These are phyloP conservation scores for Limnothrissa miodon DNA, from an alignment of 2,113 vertebrate genomes.

Conservation along the genomic window DNA sequence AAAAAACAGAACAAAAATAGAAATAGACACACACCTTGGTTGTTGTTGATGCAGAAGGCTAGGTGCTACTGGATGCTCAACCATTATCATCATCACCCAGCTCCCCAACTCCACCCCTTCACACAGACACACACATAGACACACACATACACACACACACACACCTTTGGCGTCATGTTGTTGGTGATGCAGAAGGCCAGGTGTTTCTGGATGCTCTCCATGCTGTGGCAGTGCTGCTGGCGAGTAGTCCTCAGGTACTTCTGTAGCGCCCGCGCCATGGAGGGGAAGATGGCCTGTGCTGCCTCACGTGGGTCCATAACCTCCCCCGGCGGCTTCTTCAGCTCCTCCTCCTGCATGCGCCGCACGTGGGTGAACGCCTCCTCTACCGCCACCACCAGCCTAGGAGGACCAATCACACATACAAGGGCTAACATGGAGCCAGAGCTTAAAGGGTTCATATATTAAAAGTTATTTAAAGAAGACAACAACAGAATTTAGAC, in stretches of 20 bases:
- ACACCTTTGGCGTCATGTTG: constrained; percentile 96
- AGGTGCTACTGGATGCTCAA: constrained; percentile 91
- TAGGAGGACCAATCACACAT: constrained; percentile 48
- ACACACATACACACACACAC: constrained; percentile 42
- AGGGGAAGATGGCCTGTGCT: constrained; percentile 94
- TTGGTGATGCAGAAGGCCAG: constrained; percentile 93
- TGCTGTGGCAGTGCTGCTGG: constrained; percentile 96
- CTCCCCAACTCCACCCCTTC: neutral
- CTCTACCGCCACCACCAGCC: constrained; percentile 91
- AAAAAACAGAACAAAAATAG: neutral
- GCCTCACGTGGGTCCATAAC: constrained; percentile 94
- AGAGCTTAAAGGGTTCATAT: neutral
- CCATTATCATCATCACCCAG: too few species aligned
- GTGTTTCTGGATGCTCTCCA: constrained; percentile 98
- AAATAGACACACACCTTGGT: constrained; percentile 78
- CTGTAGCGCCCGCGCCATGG: constrained; percentile 93
- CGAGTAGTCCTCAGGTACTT: constrained; percentile 94
- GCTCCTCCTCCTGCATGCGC: constrained; percentile 86
- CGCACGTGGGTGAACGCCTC: constrained; percentile 95
- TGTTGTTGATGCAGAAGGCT: constrained; percentile 92
- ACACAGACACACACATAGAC: neutral
- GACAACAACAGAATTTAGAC: neutral
- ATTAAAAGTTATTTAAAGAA: neutral
- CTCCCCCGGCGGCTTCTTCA: constrained; percentile 86
- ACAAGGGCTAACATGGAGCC: neutral